A percentile compares a stretch with the other conserved stretches of the same genome.
Evolutionary conservation across 2,888 invertebrate genomes (phyloP).

Genomic region (Ashinkailepas kermadecensis): DNA sequence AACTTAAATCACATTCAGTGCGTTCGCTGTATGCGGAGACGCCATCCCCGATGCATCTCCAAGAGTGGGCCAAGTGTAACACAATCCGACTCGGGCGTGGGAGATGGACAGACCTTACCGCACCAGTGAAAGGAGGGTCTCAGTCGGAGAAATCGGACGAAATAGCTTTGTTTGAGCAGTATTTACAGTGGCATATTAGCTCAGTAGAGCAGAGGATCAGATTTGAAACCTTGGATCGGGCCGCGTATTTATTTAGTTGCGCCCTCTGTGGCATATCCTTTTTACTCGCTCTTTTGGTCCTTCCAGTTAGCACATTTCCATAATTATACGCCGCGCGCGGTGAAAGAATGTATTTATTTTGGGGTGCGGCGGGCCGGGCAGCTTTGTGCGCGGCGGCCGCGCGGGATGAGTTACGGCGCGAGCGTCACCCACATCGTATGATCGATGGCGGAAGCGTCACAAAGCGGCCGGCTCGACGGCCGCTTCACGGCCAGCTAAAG

Average conservation of each 20-base stretch:
- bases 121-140: not conserved
- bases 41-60: not conserved
- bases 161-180: not conserved
- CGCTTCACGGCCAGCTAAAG: not conserved
- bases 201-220: not conserved
- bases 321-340: not conserved
- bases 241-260: constrained; percentile 7
- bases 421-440: constrained; percentile 2
- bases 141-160: not conserved
- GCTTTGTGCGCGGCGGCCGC: not conserved
- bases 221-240: not conserved
- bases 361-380: not conserved
- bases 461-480: not conserved
- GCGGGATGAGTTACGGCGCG: not conserved
- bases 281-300: constrained; percentile 1
- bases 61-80: not conserved
- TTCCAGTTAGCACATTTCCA: not conserved
- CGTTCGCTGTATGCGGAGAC: not conserved
- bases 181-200: constrained; percentile 8
- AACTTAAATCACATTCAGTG: not conserved
- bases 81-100: too few species aligned
- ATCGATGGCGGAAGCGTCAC: not conserved
- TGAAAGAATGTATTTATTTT: constrained; percentile 16
- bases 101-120: too few species aligned
- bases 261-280: not conserved